Evolutionary conservation across 2,888 invertebrate species (phyloP).

Genomic region (Eucriotettix oculatus): DNA sequence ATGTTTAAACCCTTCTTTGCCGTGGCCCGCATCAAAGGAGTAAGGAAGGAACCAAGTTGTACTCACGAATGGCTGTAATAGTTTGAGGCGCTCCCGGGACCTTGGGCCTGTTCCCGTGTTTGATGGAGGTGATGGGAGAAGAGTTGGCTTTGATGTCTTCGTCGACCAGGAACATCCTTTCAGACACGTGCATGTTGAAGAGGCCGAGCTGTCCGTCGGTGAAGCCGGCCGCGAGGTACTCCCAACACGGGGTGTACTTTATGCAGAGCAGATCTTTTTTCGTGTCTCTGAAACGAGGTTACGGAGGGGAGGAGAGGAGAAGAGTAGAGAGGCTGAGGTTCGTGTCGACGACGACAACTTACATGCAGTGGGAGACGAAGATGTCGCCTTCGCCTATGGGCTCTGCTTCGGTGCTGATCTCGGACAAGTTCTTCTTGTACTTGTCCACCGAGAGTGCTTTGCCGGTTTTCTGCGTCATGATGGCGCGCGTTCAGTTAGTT

Average conservation of each 20-base stretch:
- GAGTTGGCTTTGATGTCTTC: constrained; percentile 34
- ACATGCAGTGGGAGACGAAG: too few relatives aligned
- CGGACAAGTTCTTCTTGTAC: too few relatives aligned
- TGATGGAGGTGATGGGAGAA: constrained; percentile 40
- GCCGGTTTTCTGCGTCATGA: too few relatives aligned
- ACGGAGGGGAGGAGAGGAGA: too few relatives aligned
- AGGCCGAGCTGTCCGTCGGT: constrained; percentile 40
- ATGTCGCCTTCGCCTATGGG: too few relatives aligned
- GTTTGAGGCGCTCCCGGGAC: constrained; percentile 40
- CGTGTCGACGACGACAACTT: too few relatives aligned
- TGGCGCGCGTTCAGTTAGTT: too few relatives aligned
- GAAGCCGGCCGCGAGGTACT: constrained; percentile 40
- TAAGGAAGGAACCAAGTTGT: neutral
- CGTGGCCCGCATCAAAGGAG: too few relatives aligned
- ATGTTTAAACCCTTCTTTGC: too few relatives aligned
- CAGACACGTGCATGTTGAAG: constrained; percentile 25
- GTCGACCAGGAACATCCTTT: constrained; percentile 33
- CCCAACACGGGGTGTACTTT: constrained; percentile 42
- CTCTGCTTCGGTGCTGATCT: too few relatives aligned
- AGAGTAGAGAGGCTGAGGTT: too few relatives aligned
- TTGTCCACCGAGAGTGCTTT: too few relatives aligned
- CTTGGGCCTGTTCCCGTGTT: constrained; percentile 39
- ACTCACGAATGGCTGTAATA: constrained; percentile 40
- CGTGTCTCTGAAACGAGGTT: neutral
- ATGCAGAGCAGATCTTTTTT: constrained; percentile 33